Evolutionary conservation across 2,888 invertebrate genomes (phyloP).

Genomic region (Trypoxylon attenuatum): DNA sequence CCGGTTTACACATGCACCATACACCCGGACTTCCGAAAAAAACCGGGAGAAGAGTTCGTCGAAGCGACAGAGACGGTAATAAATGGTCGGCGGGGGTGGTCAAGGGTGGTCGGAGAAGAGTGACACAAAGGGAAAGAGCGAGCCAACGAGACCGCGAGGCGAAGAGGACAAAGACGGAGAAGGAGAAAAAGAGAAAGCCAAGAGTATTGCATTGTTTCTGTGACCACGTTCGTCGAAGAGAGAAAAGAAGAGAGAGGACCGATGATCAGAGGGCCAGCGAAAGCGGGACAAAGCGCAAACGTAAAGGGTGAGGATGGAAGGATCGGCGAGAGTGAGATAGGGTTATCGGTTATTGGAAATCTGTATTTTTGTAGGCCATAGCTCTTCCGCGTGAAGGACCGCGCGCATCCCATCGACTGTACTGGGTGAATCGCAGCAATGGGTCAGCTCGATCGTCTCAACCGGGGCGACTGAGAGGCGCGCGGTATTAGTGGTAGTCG

Average conservation of each 20-base stretch:
- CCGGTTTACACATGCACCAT: conserved; percentile 56
- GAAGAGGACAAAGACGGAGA: neutral
- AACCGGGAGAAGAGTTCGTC: neutral
- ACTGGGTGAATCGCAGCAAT: conserved; percentile 57
- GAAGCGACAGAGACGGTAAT: conserved; percentile 21
- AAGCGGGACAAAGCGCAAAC: conserved; percentile 9
- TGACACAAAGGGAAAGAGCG: conserved; percentile 37
- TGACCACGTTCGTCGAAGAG: conserved; percentile 18
- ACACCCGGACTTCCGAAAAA: conserved; percentile 20
- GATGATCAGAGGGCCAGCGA: neutral
- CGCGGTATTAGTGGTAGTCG: conserved; percentile 34
- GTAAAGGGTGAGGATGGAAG: too few species aligned
- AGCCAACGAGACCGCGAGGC: conserved; percentile 26
- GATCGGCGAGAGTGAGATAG: conserved; percentile 10
- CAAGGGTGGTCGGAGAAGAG: conserved; percentile 43
- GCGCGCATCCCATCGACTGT: conserved; percentile 15
- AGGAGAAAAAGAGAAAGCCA: conserved; percentile 4
- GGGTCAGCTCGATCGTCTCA: conserved; percentile 59
- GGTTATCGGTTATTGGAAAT: conserved; percentile 73
- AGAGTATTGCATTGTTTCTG: conserved; percentile 45
- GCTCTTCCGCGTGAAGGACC: conserved; percentile 48
- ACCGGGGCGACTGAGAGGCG: conserved; percentile 46
- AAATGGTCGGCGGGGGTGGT: conserved; percentile 9
- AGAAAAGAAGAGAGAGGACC: conserved; percentile 11
- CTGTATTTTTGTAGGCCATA: conserved; percentile 72